Evolutionary conservation across 2,888 invertebrate genomes (phyloP).

Genomic region (Napeogenes sylphis): DNA sequence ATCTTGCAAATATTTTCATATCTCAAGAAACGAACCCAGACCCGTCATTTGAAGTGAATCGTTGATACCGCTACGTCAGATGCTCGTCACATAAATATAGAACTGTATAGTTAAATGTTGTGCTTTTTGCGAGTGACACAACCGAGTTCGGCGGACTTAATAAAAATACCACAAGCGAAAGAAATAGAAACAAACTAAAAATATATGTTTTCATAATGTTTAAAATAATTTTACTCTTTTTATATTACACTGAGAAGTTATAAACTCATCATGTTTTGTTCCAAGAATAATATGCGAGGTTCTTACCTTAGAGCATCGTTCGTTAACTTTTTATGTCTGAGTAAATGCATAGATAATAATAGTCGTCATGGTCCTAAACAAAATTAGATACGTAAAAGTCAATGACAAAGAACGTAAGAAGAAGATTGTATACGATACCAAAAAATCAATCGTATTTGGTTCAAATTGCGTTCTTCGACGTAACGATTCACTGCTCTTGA

Average conservation of each 20-base stretch:
- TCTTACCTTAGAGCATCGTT: conserved; percentile 15
- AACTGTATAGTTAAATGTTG: no score
- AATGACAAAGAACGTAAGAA: conserved; percentile 44
- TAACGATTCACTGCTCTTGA: conserved; percentile 32
- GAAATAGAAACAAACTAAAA: background rate
- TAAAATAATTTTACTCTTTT: background rate
- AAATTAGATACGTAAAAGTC: conserved; percentile 42
- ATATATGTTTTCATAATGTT: background rate
- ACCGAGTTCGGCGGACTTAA: no score
- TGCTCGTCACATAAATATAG: no score
- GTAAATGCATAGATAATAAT: conserved; percentile 28
- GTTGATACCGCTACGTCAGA: no score
- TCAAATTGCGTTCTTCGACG: conserved; percentile 29
- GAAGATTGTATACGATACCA: conserved; percentile 46
- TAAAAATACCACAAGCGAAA: background rate
- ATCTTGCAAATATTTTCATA: no score
- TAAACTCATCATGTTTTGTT: conserved; percentile 3
- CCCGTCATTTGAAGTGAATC: no score
- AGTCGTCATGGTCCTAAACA: conserved; percentile 23
- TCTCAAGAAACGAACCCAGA: no score
- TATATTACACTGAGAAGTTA: background rate
- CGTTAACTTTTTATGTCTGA: conserved; percentile 20
- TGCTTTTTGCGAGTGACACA: no score
- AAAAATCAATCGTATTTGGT: conserved; percentile 44
- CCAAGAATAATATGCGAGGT: conserved; percentile 12